Evolutionary conservation across 2,888 invertebrate genomes (phyloP).

Genomic region (Scaptomyza parva): DNA sequence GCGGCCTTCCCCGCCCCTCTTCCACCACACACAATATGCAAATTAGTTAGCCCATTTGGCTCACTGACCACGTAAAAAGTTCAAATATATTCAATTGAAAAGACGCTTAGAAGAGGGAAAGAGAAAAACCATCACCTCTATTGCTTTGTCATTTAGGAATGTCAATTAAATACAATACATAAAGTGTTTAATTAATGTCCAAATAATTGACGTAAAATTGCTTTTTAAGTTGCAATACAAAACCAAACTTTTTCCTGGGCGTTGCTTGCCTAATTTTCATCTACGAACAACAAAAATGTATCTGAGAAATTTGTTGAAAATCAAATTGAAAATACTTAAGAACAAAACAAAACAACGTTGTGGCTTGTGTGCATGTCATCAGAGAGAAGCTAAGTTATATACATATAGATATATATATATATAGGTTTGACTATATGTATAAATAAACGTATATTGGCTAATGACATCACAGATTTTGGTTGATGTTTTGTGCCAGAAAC

Average conservation of each 20-base stretch:
- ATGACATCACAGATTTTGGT: slow-evolving; percentile 55
- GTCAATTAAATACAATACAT: slow-evolving; percentile 27
- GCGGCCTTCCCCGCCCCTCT: too few relatives aligned
- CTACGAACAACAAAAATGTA: slow-evolving; percentile 6
- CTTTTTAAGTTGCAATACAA: slow-evolving; percentile 9
- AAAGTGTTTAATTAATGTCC: slow-evolving; percentile 66
- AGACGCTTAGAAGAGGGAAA: not conserved
- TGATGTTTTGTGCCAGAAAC: slow-evolving; percentile 15
- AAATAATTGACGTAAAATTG: slow-evolving; percentile 59
- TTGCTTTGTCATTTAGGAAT: slow-evolving; percentile 21
- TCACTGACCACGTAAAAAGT: slow-evolving; percentile 31
- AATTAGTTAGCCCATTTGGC: slow-evolving; percentile 63
- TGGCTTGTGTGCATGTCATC: slow-evolving; percentile 51
- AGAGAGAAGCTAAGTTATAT: slow-evolving; percentile 30
- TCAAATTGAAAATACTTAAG: slow-evolving; percentile 51
- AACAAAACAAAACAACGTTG: slow-evolving; percentile 34
- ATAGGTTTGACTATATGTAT: slow-evolving; percentile 3
- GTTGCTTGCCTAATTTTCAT: not conserved
- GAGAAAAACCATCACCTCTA: not conserved
- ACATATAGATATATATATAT: slow-evolving; percentile 17
- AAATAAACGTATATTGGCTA: slow-evolving; percentile 16
- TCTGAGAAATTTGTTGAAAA: slow-evolving; percentile 34
- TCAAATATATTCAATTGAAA: slow-evolving; percentile 52
- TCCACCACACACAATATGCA: slow-evolving; percentile 65
- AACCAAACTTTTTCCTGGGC: slow-evolving; percentile 1